These are phyloP conservation scores for Hippocampus zosterae DNA, from an alignment of 2,113 vertebrate genomes.

Conservation along the genomic window DNA sequence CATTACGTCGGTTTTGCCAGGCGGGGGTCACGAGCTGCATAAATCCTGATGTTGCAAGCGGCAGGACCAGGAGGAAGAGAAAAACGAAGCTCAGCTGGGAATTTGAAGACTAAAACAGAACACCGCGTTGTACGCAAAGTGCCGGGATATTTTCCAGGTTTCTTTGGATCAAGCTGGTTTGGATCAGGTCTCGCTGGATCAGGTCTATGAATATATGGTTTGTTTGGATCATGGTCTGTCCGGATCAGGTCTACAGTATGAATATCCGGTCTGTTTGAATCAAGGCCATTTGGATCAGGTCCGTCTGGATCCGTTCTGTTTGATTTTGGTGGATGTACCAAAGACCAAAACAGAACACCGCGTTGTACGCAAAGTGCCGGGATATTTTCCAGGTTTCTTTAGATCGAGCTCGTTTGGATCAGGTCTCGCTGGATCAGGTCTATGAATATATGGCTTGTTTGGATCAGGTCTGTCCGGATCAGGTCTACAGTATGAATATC, in stretches of 20 bases:
- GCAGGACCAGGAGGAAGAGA: neutral
- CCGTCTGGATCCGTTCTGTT: no score
- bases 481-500: neutral
- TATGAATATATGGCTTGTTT: neutral
- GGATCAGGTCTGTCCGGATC: neutral
- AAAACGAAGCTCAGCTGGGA: neutral
- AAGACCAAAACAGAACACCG: no score
- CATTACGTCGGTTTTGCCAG: slow-evolving; percentile 13
- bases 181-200: neutral
- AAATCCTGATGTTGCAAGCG: slow-evolving; percentile 20
- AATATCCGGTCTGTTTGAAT: neutral
- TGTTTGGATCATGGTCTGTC: neutral
- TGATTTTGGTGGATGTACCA: no score
- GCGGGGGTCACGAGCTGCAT: slow-evolving; percentile 25
- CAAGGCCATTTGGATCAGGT: neutral
- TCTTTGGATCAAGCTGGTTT: no score
- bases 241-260: neutral
- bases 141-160: no score
- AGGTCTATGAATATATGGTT: no score
- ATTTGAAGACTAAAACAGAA: no score
- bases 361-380: no score
- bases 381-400: no score
- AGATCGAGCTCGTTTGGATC: no score
- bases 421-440: neutral
- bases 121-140: no score